Evolutionary conservation across 1,140 invertebrate genomes (phyloP).

Genomic region (Cydia fagiglandana): DNA sequence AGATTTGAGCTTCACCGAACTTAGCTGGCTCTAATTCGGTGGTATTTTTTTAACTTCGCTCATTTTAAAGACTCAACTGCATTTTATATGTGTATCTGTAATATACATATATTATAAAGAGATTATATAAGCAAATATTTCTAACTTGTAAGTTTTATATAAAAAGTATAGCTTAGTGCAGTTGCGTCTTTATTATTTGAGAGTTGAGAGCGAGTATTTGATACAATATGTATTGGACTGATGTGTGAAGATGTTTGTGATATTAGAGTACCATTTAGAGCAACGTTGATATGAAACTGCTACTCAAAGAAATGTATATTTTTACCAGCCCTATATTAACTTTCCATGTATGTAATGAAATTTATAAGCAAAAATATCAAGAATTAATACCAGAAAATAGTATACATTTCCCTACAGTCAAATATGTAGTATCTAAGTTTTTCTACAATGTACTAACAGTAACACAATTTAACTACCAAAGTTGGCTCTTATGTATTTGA

Average conservation of each 20-base stretch:
- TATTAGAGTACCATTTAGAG: conserved; percentile 49
- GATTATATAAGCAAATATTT: neutral
- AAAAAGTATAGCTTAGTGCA: neutral
- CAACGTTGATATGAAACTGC: conserved; percentile 14
- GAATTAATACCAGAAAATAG: no score
- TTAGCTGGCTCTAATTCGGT: conserved; percentile 28
- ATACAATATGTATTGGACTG: conserved; percentile 53
- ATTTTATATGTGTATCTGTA: neutral
- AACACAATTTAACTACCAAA: no score
- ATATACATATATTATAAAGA: neutral
- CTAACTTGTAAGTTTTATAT: neutral
- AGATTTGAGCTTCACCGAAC: neutral
- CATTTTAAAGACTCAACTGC: neutral
- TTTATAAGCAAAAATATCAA: no score
- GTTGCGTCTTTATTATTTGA: neutral
- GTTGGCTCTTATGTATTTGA: no score
- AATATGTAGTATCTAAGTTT: no score
- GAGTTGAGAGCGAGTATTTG: neutral
- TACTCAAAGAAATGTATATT: neutral
- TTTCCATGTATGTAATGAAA: no score
- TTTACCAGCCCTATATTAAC: neutral
- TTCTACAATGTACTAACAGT: no score
- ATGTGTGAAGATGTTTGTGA: conserved; percentile 67
- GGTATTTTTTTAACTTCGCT: conserved; percentile 1
- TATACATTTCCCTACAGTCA: no score